Percentiles rank a stretch among this genome's conserved stretches.
Evolutionary conservation across 2,888 invertebrate species (phyloP).

Genomic region (Leptopterna dolabrata): DNA sequence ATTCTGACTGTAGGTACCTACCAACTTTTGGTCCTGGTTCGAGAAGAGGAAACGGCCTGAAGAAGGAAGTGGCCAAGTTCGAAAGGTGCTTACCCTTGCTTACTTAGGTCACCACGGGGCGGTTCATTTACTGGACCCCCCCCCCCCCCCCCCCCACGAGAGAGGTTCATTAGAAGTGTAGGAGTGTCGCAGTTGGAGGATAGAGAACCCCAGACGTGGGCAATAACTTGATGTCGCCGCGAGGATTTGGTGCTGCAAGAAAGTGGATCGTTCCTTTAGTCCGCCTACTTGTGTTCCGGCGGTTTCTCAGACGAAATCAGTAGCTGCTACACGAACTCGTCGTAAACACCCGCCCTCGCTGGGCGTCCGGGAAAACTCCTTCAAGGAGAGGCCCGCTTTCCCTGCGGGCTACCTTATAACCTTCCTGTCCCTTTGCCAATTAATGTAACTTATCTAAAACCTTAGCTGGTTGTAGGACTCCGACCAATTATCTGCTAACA

Average conservation of each 20-base stretch:
- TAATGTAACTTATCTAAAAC: not conserved
- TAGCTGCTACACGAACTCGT: constrained; percentile 17
- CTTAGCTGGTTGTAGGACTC: not conserved
- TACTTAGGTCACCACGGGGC: not conserved
- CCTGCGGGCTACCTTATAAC: constrained; percentile 3
- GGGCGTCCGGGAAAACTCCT: not conserved
- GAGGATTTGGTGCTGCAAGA: constrained; percentile 3
- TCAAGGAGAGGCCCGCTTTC: not conserved
- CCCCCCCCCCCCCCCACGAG: not conserved
- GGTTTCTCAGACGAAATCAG: constrained; percentile 17
- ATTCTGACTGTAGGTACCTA: too few relatives aligned
- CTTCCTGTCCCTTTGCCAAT: not conserved
- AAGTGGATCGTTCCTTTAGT: not conserved
- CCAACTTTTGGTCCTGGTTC: too few relatives aligned
- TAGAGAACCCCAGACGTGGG: not conserved
- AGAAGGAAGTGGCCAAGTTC: too few relatives aligned
- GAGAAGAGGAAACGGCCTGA: too few relatives aligned
- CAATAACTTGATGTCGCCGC: not conserved
- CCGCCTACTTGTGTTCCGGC: not conserved
- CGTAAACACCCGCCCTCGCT: not conserved
- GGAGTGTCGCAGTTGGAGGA: not conserved
- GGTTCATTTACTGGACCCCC: not conserved
- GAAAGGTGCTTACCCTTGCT: not conserved
- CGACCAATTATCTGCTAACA: not conserved
- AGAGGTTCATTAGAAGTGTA: not conserved